Evolutionary conservation across 2,113 vertebrate genomes (phyloP), one percentile per base, ranked within the genome.

Genomic region (Gallinago media): DNA sequence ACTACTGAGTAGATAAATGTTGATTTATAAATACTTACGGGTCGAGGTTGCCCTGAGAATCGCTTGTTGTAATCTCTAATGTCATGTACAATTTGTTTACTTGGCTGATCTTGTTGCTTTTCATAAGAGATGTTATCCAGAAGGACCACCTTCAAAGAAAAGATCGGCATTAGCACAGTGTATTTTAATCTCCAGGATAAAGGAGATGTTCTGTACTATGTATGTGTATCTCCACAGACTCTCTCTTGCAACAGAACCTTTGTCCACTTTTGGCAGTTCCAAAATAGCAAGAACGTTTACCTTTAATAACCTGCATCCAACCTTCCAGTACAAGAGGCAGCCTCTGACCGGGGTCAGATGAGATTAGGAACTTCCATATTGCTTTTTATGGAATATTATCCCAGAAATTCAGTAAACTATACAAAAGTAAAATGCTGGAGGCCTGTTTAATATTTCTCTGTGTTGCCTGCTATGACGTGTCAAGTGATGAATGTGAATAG

Each of bases 41-140:
- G 95, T 83, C 96, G 55, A 29, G 98, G 98, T 25, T 98, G 97
- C 87, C 99, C 98, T 62, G 99, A 99, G 89, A 98, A 99, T 26
- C 98, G 98, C 59, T 97, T 98, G 97, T 99, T 99, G 97, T 99
- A 99, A 78, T 98, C 95, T 94, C 87, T 98, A 31, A 99, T 98
- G 91, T 99, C 98, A 23, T 78, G 92, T 8, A 98, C 93, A 29
- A 95, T 97, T 55, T 96, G 96, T 81, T 97, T 94, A 66, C 76
- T 93, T 65, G 61, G 75, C 31, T 94, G 75, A 42, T 96, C 96
- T 8, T 91, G 88, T 54, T 94, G 88, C 58, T 80, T 95, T 71
- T 96, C 97, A 76, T 73, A 92, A 44, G 84, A 94, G 55, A 94
- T 50, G 42, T 76, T 91, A 67, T 92, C 83, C 66, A 97, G 88